Conservation (phyloP, 2,888 invertebrate genomes). For the Aspidiotus rigidus region DNA sequence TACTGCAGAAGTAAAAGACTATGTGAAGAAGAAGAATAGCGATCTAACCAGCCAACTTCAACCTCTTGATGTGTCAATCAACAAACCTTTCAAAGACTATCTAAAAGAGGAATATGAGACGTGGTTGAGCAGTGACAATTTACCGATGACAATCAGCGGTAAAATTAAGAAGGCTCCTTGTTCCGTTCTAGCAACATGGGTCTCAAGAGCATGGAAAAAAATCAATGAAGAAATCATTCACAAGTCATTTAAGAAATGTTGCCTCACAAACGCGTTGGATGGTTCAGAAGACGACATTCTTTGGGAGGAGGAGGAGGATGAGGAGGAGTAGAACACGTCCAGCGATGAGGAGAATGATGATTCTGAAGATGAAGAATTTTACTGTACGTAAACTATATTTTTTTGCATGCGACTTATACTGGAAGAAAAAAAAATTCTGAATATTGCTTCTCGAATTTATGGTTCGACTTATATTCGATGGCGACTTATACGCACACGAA, state of each 20-base stretch:
- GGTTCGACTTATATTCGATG: no score
- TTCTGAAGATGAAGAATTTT: no score
- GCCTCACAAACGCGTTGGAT: no score
- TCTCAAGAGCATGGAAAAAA: conserved; percentile 5
- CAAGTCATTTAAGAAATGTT: neutral
- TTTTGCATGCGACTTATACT: no score
- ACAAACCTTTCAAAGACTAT: conserved; percentile 6
- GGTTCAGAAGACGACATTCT: no score
- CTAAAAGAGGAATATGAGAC: neutral
- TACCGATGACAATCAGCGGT: neutral
- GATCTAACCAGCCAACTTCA: neutral
- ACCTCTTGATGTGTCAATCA: neutral
- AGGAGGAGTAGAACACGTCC: no score
- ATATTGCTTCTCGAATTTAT: no score
- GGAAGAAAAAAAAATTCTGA: no score
- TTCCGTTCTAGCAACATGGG: neutral
- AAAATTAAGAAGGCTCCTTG: conserved; percentile 2
- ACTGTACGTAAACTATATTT: no score
- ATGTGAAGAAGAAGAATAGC: neutral
- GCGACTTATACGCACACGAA: no score
- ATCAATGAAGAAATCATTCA: neutral
- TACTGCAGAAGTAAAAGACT: conserved; percentile 16
- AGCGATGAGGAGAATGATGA: no score
- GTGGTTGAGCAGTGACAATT: conserved; percentile 1
- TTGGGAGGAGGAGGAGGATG: no score